Conservation (phyloP, 2,113 vertebrate genomes). For the Syrrhaptes paradoxus region DNA sequence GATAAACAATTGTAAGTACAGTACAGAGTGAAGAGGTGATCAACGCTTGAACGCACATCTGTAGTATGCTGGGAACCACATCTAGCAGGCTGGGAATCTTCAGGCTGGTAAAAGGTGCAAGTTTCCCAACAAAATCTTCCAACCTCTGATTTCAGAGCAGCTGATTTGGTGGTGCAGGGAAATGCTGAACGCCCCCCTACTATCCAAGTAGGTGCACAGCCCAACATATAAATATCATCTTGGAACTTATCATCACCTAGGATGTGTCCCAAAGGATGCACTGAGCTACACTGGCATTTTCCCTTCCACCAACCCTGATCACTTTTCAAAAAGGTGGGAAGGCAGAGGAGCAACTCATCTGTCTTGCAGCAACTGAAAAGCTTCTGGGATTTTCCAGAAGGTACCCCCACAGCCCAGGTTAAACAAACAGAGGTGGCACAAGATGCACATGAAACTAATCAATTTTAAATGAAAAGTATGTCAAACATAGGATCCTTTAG, state of each 20-base stretch:
- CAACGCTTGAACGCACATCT: not conserved
- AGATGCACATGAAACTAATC: not conserved
- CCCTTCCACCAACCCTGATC: not conserved
- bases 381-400: not conserved
- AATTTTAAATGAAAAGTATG: not conserved
- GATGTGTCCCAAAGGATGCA: not conserved
- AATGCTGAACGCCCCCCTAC: not conserved
- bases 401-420: not conserved
- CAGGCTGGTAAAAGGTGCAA: not conserved
- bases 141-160: not conserved
- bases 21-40: not conserved
- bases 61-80: accelerated
- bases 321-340: not conserved
- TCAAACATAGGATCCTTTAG: not conserved
- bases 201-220: not conserved
- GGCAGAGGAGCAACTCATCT: not conserved
- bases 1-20: not conserved
- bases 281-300: not conserved
- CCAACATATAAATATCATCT: not conserved
- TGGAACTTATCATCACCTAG: accelerated
- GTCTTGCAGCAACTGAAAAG: not conserved
- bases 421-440: not conserved
- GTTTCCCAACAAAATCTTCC: not conserved
- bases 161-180: not conserved
- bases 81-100: not conserved